A percentile compares a stretch with the other conserved stretches of the same genome.
phyloP scores from a whole-genome alignment of 2,888 invertebrate genomes.

The Megastigmus dorsalis region DNA sequence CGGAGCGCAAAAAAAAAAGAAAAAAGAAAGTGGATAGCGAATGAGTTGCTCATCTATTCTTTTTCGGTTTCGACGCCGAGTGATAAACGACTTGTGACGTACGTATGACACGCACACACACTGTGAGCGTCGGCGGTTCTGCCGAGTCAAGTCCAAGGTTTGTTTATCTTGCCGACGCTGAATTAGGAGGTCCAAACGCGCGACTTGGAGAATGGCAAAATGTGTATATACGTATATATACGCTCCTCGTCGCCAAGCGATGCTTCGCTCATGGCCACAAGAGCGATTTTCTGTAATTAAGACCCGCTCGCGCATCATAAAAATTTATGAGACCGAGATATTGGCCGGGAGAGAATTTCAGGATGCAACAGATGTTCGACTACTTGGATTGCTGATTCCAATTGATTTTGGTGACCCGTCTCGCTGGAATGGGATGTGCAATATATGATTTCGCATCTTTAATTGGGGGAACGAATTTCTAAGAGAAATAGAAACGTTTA shows the following conservation, averaged over 20 bases:
- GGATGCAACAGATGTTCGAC: no score
- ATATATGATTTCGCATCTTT: no score
- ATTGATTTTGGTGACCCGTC: no score
- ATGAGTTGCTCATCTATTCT: no score
- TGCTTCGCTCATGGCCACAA: no score
- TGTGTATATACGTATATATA: neutral
- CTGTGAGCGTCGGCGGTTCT: neutral
- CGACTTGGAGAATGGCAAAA: neutral
- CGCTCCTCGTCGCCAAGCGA: no score
- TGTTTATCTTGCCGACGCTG: conserved; percentile 54
- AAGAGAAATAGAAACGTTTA: no score
- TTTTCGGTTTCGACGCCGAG: neutral
- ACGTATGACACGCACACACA: neutral
- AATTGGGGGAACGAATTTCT: no score
- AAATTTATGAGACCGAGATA: neutral
- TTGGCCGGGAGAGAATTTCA: no score
- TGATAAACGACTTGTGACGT: neutral
- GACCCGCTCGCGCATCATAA: neutral
- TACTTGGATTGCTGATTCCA: no score
- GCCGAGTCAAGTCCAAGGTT: conserved; percentile 61
- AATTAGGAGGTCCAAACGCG: conserved; percentile 28
- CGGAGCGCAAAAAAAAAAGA: neutral
- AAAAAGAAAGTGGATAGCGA: no score
- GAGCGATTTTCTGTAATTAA: neutral
- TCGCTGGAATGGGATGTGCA: no score